Conservation (phyloP, 2,888 invertebrate species). For the Vannuccia rotundouncinata region DNA sequence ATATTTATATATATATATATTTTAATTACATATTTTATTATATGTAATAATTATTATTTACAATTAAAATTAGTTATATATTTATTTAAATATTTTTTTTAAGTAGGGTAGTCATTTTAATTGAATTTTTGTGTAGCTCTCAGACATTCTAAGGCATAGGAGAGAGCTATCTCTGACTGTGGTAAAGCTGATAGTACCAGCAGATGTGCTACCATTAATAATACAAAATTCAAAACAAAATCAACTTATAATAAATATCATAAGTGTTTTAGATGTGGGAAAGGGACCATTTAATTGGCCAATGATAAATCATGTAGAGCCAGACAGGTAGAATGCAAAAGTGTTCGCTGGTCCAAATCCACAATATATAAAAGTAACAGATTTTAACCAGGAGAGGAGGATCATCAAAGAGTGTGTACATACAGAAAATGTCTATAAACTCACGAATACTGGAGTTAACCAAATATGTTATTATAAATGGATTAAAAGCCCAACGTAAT, state of each 20-base stretch:
- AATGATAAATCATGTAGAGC: not conserved
- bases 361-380: not conserved
- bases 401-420: not conserved
- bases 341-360: not conserved
- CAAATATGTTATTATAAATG: not conserved
- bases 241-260: not conserved
- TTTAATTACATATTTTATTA: no score
- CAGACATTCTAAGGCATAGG: not conserved
- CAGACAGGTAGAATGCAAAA: not conserved
- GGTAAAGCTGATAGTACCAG: constrained; percentile 1
- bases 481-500: not conserved
- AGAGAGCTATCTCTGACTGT: constrained; percentile 6
- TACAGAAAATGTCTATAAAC: not conserved
- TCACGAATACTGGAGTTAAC: not conserved
- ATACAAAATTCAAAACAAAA: not conserved
- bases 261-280: not conserved
- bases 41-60: no score
- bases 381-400: not conserved
- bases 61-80: no score
- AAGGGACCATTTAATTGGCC: constrained; percentile 2
- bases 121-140: not conserved
- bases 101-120: no score
- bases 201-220: not conserved
- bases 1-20: no score
- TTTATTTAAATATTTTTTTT: no score